Conservation (phyloP, 2,113 vertebrate species). For the Chlamydotis undulata region DNA sequence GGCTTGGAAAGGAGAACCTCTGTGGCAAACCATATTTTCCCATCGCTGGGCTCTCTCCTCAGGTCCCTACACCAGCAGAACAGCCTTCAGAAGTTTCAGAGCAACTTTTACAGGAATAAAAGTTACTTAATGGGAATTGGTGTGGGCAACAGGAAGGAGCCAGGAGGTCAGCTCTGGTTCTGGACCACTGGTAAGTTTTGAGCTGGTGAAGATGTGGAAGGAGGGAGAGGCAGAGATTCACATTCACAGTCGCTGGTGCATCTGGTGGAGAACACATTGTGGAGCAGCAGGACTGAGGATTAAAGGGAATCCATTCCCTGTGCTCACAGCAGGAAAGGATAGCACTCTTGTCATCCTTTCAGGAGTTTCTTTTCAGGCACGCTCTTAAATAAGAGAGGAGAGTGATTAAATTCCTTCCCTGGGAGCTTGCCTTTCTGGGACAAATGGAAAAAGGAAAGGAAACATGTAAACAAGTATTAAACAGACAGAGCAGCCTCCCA, state of each 20-base stretch:
- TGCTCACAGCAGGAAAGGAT: background rate
- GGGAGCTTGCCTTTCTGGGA: slow-evolving; percentile 6
- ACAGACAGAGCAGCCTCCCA: background rate
- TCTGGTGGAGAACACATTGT: background rate
- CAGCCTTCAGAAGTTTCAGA: background rate
- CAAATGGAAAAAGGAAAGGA: slow-evolving; percentile 12
- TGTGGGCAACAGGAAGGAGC: background rate
- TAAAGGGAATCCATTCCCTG: background rate
- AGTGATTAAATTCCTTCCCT: slow-evolving; percentile 32
- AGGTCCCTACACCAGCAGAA: background rate
- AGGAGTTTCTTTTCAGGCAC: background rate
- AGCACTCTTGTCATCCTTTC: slow-evolving; percentile 1
- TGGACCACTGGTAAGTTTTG: background rate
- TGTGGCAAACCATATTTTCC: background rate
- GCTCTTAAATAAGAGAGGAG: slow-evolving; percentile 1
- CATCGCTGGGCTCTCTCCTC: background rate
- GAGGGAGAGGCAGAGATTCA: background rate
- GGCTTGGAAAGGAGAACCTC: background rate
- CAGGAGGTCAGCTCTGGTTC: background rate
- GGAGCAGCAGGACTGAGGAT: background rate
- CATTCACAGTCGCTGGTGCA: fast-evolving
- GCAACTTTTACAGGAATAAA: background rate
- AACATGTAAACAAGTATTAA: slow-evolving; percentile 43
- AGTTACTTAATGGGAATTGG: background rate
- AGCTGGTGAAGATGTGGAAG: background rate